Conservation (phyloP, 2,113 vertebrate genomes). For the Platichthys flesus region DNA sequence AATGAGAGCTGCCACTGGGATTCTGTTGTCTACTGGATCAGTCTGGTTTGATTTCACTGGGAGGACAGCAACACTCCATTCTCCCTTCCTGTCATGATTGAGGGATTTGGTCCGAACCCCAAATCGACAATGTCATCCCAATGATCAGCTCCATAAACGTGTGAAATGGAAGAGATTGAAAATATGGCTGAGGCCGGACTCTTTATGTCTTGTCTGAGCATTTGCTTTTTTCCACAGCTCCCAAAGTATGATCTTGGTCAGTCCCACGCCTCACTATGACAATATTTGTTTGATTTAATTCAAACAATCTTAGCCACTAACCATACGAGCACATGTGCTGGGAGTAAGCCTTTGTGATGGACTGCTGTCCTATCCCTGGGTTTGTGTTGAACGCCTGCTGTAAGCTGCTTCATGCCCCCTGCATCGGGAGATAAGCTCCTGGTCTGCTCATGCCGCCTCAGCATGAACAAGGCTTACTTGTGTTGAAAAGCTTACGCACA, state of each 20-base stretch:
- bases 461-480: conserved; percentile 47
- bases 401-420: conserved; percentile 56
- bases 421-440: conserved; percentile 58
- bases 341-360: conserved; percentile 47
- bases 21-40: not conserved
- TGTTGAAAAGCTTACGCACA: conserved; percentile 25
- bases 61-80: not conserved
- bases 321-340: conserved; percentile 34
- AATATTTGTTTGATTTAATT: not conserved
- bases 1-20: not conserved
- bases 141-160: conserved; percentile 62
- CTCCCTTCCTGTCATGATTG: conserved; percentile 15
- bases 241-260: conserved; percentile 28
- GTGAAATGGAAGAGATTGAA: conserved; percentile 64
- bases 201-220: not conserved
- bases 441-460: conserved; percentile 46
- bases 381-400: conserved; percentile 58
- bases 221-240: conserved; percentile 43
- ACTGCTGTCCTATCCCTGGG: conserved; percentile 47
- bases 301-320: conserved; percentile 17
- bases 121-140: conserved; percentile 40
- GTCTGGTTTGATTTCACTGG: conserved; percentile 8
- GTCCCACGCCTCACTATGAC: not conserved
- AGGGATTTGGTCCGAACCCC: conserved; percentile 20
- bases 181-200: conserved; percentile 33